A percentile compares a stretch with the other conserved stretches of the same genome.
Evolutionary conservation across 1,140 invertebrate genomes (phyloP).

Genomic region (Galleria mellonella): DNA sequence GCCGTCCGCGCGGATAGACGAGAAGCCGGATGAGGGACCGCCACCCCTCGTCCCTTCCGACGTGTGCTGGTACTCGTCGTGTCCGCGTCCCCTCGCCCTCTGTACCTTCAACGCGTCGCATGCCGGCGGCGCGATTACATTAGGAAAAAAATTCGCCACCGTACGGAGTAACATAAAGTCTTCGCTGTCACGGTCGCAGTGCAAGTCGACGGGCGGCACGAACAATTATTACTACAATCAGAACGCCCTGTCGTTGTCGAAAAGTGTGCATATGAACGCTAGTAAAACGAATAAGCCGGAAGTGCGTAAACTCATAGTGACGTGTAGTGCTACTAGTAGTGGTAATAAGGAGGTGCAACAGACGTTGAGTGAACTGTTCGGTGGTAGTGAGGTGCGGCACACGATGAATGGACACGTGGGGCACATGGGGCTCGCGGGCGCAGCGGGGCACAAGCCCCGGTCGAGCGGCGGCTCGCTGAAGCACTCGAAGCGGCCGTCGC

Average conservation of each 20-base stretch:
- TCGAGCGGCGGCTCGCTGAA: constrained; percentile 23
- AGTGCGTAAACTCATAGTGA: constrained; percentile 65
- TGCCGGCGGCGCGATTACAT: constrained; percentile 55
- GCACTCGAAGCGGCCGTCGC: constrained; percentile 32
- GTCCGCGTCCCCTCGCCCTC: constrained; percentile 62
- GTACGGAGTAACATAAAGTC: constrained; percentile 66
- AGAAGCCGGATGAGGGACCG: constrained; percentile 33
- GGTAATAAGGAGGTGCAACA: constrained; percentile 41
- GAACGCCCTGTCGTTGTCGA: constrained; percentile 45
- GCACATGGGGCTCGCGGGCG: constrained; percentile 21
- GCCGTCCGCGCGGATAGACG: constrained; percentile 19
- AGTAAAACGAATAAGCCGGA: constrained; percentile 60
- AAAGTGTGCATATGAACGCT: constrained; percentile 58
- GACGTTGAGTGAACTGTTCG: constrained; percentile 48
- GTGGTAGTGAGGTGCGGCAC: constrained; percentile 27
- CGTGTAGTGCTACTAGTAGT: constrained; percentile 43
- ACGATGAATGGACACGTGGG: constrained; percentile 50
- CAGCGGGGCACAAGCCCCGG: constrained; percentile 20
- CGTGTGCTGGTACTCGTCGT: constrained; percentile 63
- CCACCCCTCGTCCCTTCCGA: constrained; percentile 41
- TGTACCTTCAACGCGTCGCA: constrained; percentile 67
- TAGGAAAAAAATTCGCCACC: constrained; percentile 62
- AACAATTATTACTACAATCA: constrained; percentile 49
- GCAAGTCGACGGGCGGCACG: constrained; percentile 28
- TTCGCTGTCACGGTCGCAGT: constrained; percentile 41